Base-by-base conservation (phyloP, 2,797 vertebrate species). In the Antennarius maculatus region DNA sequence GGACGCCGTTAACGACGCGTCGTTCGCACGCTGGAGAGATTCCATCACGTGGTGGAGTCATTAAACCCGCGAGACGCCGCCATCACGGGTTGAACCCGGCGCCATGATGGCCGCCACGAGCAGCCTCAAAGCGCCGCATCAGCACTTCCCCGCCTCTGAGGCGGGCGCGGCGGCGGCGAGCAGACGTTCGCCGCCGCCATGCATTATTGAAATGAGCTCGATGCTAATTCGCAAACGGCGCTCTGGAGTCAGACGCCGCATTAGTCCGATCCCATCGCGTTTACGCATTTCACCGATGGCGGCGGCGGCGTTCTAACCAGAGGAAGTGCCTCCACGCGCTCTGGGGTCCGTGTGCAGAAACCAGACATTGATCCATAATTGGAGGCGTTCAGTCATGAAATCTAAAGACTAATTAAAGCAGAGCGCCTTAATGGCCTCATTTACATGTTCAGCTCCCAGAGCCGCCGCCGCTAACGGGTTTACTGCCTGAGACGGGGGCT, bases 361-460 rank as follows among this genome's bases (percentile, higher is more conserved):
- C 85, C 85, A 92, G 89, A 92, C 91, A 92, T 93, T 91, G 91
- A 94, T 92, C 90, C 91, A 90, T 92, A 93, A 92, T 91, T 91
- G 88, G 90, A 92, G 84, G 86, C 88, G 88, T 79, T 91, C 87
- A 87, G 83, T 91, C 89, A 90, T 92, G 83, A 93, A 92, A 92
- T 91, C 83, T 90, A 87, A 86, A 82, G 90, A 90, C 85, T 92
- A 93, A 93, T 93, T 92, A 93, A 93, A 92, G 87, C 89, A 90
- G 83, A 87, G 86, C 85, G 82, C 83, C 86, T 89, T 88, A 89
- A 90, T 89, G 85, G 88, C 79, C 63, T 39, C 71, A 87, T 92
- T 92, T 92, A 90, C 89, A 90, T 90, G 90, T 89, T 88, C 80
- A 76, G 78, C 71, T 51, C 61, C 64, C 78, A 61, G 60, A 80